Percentiles rank a stretch among this genome's conserved stretches.
phyloP scores from a whole-genome alignment of 2,113 vertebrate genomes.

The Prolemur simus region DNA sequence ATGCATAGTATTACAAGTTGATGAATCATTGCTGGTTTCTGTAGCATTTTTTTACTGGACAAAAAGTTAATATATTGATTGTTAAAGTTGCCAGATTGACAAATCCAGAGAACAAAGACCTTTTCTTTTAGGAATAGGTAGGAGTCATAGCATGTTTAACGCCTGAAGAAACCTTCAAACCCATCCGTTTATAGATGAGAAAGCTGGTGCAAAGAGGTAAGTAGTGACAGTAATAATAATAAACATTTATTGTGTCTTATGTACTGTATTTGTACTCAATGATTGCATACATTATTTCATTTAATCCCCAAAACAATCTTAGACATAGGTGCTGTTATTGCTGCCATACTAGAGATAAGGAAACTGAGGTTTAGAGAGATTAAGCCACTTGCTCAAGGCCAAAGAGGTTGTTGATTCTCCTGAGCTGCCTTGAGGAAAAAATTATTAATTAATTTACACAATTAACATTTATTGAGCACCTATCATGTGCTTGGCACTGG shows the following conservation, averaged over 20 bases:
- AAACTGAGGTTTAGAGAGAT: background rate
- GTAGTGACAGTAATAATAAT: background rate
- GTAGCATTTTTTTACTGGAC: constrained; percentile 27
- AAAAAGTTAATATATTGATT: constrained; percentile 54
- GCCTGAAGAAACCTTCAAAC: constrained; percentile 10
- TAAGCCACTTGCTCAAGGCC: background rate
- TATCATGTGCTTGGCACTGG: background rate
- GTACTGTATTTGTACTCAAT: background rate
- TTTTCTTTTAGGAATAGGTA: constrained; percentile 56
- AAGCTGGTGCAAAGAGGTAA: background rate
- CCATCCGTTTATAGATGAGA: background rate
- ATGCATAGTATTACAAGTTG: constrained; percentile 39
- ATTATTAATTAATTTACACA: background rate
- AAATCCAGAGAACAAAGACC: constrained; percentile 58
- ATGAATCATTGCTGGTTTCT: constrained; percentile 59
- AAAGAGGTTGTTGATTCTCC: background rate
- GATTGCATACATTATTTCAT: background rate
- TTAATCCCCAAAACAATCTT: constrained; percentile 22
- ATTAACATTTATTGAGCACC: background rate
- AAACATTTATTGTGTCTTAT: background rate
- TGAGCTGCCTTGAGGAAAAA: background rate
- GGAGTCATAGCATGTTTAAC: constrained; percentile 32
- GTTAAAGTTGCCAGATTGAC: constrained; percentile 50
- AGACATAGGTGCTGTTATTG: background rate
- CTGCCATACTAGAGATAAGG: background rate